A percentile compares a stretch with the other conserved stretches of the same genome.
phyloP scores from a whole-genome alignment of 2,888 invertebrate species.

The Agrochola macilenta region DNA sequence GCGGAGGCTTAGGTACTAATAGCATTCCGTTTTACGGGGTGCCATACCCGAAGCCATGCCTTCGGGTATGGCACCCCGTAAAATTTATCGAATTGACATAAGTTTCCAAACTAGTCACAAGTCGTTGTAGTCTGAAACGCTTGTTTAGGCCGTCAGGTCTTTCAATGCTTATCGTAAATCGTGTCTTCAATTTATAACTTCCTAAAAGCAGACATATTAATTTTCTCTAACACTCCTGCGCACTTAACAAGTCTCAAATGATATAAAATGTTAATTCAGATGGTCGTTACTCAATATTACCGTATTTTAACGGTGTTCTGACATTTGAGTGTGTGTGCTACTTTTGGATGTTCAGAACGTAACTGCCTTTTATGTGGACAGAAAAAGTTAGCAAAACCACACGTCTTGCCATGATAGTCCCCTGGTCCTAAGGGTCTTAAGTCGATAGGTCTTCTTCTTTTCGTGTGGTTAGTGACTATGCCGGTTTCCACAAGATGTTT shows the following conservation, averaged over 20 bases:
- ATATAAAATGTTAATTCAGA: slow-evolving; percentile 52
- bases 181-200: neutral
- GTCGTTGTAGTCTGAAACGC: neutral
- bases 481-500: no score
- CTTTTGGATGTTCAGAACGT: slow-evolving; percentile 36
- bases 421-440: no score
- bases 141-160: no score
- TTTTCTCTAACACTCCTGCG: slow-evolving; percentile 21
- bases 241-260: slow-evolving; percentile 28
- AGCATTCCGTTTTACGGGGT: no score
- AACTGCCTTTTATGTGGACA: neutral
- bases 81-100: neutral
- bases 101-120: neutral
- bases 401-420: neutral
- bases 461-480: no score
- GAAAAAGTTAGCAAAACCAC: neutral
- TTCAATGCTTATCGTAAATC: neutral
- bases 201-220: slow-evolving; percentile 8
- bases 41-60: no score
- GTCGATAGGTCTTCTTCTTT: no score
- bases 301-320: slow-evolving; percentile 61
- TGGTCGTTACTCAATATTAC: slow-evolving; percentile 62
- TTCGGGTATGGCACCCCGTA: no score
- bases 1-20: no score
- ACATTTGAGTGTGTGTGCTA: slow-evolving; percentile 56